Conservation (phyloP, 2,113 vertebrate genomes). For the Leptobrachium ailaonicum region DNA sequence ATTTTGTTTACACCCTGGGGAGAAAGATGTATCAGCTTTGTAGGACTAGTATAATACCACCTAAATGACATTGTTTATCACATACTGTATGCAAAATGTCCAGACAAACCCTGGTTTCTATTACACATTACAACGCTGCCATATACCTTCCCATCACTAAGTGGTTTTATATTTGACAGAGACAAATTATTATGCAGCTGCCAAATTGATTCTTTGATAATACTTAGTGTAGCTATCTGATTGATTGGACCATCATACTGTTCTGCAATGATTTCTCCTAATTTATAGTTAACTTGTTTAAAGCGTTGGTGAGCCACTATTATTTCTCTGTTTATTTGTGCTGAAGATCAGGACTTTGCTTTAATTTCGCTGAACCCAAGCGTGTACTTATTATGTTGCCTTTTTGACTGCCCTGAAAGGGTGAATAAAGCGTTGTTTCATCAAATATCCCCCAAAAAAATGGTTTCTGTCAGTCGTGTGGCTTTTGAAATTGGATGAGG, state of each 20-base stretch:
- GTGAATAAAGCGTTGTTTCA: constrained; percentile 1
- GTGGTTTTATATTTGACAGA: constrained; percentile 49
- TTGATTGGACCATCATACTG: constrained; percentile 18
- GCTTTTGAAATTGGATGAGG: too few relatives aligned
- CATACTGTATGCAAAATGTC: background rate
- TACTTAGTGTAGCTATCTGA: constrained; percentile 29
- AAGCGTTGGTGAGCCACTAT: too few relatives aligned
- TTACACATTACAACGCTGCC: constrained; percentile 15
- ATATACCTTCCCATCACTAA: constrained; percentile 38
- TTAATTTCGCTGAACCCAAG: too few relatives aligned
- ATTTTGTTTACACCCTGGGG: too few relatives aligned
- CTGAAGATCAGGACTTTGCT: too few relatives aligned
- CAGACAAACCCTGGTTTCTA: constrained; percentile 8
- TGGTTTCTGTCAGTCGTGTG: background rate
- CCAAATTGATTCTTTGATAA: constrained; percentile 34
- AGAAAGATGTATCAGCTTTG: background rate
- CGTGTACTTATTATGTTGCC: too few relatives aligned
- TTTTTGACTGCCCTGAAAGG: too few relatives aligned
- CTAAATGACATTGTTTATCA: constrained; percentile 7
- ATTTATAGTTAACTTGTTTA: constrained; percentile 39
- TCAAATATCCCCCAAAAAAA: background rate
- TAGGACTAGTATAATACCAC: background rate
- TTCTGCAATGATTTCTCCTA: constrained; percentile 24
- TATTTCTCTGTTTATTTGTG: too few relatives aligned
- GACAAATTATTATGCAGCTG: constrained; percentile 33